Evolutionary conservation across 2,113 vertebrate genomes (phyloP), one percentile per base, ranked within the genome.

Genomic region (Osmerus eperlanus): DNA sequence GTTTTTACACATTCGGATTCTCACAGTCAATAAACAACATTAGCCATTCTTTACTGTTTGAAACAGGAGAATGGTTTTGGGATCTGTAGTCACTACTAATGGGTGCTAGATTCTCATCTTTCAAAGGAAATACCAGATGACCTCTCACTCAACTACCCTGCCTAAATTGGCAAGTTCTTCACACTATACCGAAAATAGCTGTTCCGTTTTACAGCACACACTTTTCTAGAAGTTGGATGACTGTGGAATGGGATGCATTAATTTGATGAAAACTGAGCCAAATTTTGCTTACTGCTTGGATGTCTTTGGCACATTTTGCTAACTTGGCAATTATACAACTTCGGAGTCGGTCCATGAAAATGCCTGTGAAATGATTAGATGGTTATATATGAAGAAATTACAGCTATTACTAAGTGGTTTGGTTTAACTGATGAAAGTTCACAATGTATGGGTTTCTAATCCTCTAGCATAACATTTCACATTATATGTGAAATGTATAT

Each of bases 341-440:
- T 54, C 32, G 65, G 32, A 81, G 78, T 58, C 71, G 53, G n/a
- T 74, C 59, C 78, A 77, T 83, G 71, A 72, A 32, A 72, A 71
- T 66, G 58, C 19, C 75, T 76, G 65, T 55, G 61, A 80, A 72
- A 71, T 61, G 54, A 81, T 83, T 75, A 82, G 64, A 77, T 41
- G 63, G 68, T 78, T 83, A 78, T 75, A 81, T 80, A 76, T 67
- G 54, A 78, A 74, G 51, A 71, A 73, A 77, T 74, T 60, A 75
- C 70, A 23, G 18, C 69, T 81, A 71, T 77, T 75, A 77, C 41
- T 53, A 74, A 77, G 65, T 71, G 75, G 65, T 71, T 65, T 77
- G 41, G 68, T 66, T 68, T 70, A 32, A 68, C 12, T 71, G 58
- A 69, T 71, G 85, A 80, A 62, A 77, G 72, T 29, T 32, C 68